These are phyloP conservation scores for Perca fluviatilis DNA, from an alignment of 2,113 vertebrate genomes.

Conservation along the genomic window DNA sequence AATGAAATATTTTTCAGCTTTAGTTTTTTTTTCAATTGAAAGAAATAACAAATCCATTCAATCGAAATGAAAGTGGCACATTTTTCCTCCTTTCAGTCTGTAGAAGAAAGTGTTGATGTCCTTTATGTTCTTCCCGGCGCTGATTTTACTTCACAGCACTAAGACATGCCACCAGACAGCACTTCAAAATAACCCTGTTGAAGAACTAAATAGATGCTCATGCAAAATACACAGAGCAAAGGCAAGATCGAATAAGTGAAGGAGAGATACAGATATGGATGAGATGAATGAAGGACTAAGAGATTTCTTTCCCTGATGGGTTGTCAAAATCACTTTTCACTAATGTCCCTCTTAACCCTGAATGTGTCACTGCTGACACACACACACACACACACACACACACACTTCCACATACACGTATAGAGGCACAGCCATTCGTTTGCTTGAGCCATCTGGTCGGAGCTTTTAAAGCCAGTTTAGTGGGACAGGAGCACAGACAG, in stretches of 20 bases:
- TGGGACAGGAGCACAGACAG: conserved; percentile 42
- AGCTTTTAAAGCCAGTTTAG: conserved; percentile 70
- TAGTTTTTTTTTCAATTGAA: neutral
- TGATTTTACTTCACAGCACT: conserved; percentile 41
- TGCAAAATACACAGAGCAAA: conserved; percentile 56
- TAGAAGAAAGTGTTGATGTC: conserved; percentile 33
- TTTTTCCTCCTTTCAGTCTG: conserved; percentile 5
- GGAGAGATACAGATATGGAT: conserved; percentile 47
- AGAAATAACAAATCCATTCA: conserved; percentile 2
- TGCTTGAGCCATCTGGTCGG: conserved; percentile 61
- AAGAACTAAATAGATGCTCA: conserved; percentile 60
- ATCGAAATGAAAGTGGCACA: neutral
- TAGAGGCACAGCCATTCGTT: conserved; percentile 50
- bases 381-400: conserved; percentile 14
- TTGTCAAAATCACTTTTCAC: conserved; percentile 70
- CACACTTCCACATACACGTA: conserved; percentile 6
- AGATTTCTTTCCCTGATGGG: conserved; percentile 58
- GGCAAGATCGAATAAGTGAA: conserved; percentile 50
- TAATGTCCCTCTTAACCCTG: conserved; percentile 74
- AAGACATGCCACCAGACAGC: conserved; percentile 39
- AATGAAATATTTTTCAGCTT: neutral
- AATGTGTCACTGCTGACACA: conserved; percentile 43
- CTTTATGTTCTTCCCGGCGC: neutral
- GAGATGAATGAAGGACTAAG: conserved; percentile 67
- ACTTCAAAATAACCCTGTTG: conserved; percentile 58